Evolutionary conservation across 2,888 invertebrate species (phyloP), one percentile per base, ranked within the genome.

Genomic region (Pollenia labialis): DNA sequence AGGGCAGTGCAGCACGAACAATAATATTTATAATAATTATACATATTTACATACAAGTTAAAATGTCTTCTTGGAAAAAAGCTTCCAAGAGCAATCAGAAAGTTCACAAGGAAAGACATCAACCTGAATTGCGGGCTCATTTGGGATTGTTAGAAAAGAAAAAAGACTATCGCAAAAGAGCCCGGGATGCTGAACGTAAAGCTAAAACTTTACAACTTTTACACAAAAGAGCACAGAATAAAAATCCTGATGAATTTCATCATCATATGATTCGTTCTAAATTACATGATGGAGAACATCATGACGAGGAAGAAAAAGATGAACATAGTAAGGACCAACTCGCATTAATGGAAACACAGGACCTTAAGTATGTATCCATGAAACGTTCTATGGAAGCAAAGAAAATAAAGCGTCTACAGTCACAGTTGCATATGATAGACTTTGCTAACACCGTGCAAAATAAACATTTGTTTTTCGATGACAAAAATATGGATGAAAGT

Each of bases 201-300:
- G 96, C 97, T 80, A 95, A 95, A 81, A 97, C 97, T 0, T 92
- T 99, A 1, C 97, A 97, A 91, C 92, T 97, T 44, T 93, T 99
- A 76, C 95, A 96, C 81, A 96, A 96, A 92, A 95, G 97, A 84
- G 99, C 98, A 0, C 94, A 98, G 32, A 97, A 98, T 91, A 97
- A 96, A 92, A 99, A 99, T 94, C 98, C 99, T 0, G 99, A 99
- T 96, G 99, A 99, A 93, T 99, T 99, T 94, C 97, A 99, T 93
- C 98, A 97, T 94, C 98, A 99, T 92, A 99, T 99, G 99, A 95
- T 98, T 81, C 98, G 97, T 92, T 97, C 98, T 0, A 96, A 96
- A 93, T 93, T 97, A 0, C 93, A 94, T 85, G 93, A 94, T 90
- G 95, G 95, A 90, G 94, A 94, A 81, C 96, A 96, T 90, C 96